Evolutionary conservation across 1,140 invertebrate species (phyloP).

Genomic region (Pemphigus obesinymphae): DNA sequence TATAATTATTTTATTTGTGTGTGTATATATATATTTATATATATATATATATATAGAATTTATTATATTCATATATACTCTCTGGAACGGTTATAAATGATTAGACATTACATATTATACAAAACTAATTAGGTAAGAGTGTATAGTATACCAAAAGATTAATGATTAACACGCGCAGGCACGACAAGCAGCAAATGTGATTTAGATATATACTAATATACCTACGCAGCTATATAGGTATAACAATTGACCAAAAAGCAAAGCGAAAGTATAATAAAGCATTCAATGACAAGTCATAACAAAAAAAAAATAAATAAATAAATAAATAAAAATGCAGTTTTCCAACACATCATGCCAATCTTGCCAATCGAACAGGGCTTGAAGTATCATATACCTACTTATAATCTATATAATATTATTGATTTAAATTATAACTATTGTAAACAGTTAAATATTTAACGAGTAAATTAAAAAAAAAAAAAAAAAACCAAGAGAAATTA

Average conservation of each 20-base stretch:
- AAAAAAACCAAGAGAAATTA: too few relatives aligned
- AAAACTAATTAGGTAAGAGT: background rate
- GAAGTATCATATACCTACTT: too few relatives aligned
- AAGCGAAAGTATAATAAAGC: background rate
- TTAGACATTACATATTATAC: background rate
- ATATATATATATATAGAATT: too few relatives aligned
- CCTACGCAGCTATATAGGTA: too few relatives aligned
- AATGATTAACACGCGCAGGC: background rate
- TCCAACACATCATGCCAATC: background rate
- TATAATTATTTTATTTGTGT: too few relatives aligned
- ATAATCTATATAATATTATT: too few relatives aligned
- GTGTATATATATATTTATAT: too few relatives aligned
- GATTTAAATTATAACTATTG: too few relatives aligned
- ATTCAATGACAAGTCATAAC: background rate
- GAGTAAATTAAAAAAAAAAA: too few relatives aligned
- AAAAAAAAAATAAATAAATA: background rate
- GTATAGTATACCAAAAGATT: too few relatives aligned
- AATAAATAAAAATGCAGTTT: too few relatives aligned
- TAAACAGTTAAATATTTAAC: too few relatives aligned
- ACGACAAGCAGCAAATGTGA: background rate
- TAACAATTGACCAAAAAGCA: background rate
- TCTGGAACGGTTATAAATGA: conserved; percentile 24
- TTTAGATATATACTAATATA: background rate
- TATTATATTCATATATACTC: conserved; percentile 15
- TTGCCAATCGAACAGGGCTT: conserved; percentile 3